These are phyloP conservation scores for Perdita meconis DNA, from an alignment of 2,888 invertebrate species.

Conservation along the genomic window DNA sequence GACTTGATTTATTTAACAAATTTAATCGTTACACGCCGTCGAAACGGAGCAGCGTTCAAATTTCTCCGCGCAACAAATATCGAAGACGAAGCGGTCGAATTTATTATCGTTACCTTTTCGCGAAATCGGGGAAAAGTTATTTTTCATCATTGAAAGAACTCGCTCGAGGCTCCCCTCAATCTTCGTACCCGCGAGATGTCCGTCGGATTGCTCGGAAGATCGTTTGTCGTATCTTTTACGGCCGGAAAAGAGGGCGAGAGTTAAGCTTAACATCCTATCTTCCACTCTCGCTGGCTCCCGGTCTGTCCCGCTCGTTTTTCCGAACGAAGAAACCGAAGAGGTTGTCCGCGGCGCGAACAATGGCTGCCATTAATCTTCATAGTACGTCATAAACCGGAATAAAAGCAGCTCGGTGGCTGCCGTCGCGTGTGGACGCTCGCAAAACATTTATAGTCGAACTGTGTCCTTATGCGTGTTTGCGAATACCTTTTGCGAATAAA, in stretches of 20 bases:
- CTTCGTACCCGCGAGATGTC: slow-evolving; percentile 57
- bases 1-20: slow-evolving; percentile 38
- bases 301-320: slow-evolving; percentile 16
- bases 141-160: slow-evolving; percentile 25
- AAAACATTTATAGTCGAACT: not conserved
- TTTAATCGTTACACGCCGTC: not conserved
- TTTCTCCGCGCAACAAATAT: not conserved
- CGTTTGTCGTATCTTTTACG: slow-evolving; percentile 66
- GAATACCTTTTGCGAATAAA: not conserved
- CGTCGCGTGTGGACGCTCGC: not conserved
- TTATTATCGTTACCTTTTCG: not conserved
- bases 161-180: slow-evolving; percentile 62
- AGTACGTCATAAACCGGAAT: slow-evolving; percentile 71
- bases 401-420: slow-evolving; percentile 52
- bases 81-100: not conserved
- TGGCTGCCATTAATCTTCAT: slow-evolving; percentile 76
- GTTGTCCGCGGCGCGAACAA: slow-evolving; percentile 58
- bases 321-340: slow-evolving; percentile 30
- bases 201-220: slow-evolving; percentile 55
- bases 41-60: not conserved
- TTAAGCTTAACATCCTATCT: slow-evolving; percentile 62
- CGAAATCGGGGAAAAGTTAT: slow-evolving; percentile 5
- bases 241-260: slow-evolving; percentile 38
- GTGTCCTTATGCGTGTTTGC: not conserved
- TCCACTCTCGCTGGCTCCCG: slow-evolving; percentile 6